Conservation (phyloP, 2,888 invertebrate genomes). For the Parnassius orleans region DNA sequence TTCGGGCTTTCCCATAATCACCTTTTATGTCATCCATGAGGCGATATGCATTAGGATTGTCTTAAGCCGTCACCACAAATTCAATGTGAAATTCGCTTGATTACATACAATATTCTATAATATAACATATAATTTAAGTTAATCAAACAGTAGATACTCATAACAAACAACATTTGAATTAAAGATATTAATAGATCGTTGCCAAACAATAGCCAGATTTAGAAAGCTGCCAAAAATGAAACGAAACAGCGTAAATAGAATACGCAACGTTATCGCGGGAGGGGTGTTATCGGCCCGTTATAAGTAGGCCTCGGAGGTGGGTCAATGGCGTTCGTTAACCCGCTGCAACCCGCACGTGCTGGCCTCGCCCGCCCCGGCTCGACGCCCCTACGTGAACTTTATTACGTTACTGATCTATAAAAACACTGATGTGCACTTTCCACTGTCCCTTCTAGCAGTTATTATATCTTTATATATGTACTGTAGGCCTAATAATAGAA, state of each 20-base stretch:
- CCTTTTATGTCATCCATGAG: no score
- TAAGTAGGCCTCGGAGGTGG: conserved; percentile 72
- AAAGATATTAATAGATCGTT: background rate
- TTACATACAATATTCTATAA: no score
- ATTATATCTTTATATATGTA: background rate
- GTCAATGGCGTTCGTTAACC: conserved; percentile 80
- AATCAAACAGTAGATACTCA: no score
- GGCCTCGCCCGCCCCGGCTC: conserved; percentile 51
- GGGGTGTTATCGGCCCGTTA: conserved; percentile 68
- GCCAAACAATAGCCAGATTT: background rate
- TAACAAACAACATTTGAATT: no score
- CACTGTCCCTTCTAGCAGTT: conserved; percentile 10
- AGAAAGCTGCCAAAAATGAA: conserved; percentile 8
- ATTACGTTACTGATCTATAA: conserved; percentile 31
- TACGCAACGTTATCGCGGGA: conserved; percentile 48
- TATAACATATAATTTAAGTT: no score
- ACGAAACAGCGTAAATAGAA: conserved; percentile 28
- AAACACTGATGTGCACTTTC: conserved; percentile 21
- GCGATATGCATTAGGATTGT: no score
- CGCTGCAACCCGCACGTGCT: conserved; percentile 73
- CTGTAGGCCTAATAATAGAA: background rate
- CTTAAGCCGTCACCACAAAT: no score
- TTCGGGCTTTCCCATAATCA: no score
- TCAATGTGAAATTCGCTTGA: no score
- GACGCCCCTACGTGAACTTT: conserved; percentile 35